Conservation (phyloP, 2,113 vertebrate genomes). For the Sialia sialis region DNA sequence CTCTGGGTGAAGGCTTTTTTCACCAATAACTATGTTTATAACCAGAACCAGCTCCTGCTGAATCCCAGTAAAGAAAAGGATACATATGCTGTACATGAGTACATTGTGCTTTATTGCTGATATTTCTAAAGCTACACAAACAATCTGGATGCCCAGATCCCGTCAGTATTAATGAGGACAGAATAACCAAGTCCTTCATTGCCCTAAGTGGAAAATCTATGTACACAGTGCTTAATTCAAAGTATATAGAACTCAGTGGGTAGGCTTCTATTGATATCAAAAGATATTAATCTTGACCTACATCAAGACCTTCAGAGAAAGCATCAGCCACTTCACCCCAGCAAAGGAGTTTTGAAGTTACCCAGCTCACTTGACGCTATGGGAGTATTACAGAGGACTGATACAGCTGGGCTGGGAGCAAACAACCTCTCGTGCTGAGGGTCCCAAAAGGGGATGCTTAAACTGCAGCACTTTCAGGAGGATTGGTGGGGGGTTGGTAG, state of each 20-base stretch:
- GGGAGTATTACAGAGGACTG: not conserved
- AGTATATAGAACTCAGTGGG: not conserved
- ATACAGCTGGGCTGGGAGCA: not conserved
- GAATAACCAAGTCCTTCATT: not conserved
- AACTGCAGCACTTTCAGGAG: not conserved
- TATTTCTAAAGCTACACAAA: not conserved
- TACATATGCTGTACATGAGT: not conserved
- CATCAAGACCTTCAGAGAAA: not conserved
- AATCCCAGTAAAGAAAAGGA: not conserved
- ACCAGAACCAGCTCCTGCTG: not conserved
- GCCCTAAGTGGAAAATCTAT: not conserved
- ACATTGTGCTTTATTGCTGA: not conserved
- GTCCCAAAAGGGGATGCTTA: not conserved
- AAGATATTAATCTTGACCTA: not conserved
- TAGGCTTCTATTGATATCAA: not conserved
- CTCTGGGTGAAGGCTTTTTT: not conserved
- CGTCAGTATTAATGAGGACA: not conserved
- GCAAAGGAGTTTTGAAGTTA: not conserved
- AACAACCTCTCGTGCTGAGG: not conserved
- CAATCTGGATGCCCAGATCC: not conserved
- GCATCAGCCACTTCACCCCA: not conserved
- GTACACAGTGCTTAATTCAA: not conserved
- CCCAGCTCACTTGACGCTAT: not conserved
- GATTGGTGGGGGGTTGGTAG: not conserved
- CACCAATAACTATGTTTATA: not conserved